phyloP scores from a whole-genome alignment of 2,888 invertebrate genomes.

The Nowickia ferox region DNA sequence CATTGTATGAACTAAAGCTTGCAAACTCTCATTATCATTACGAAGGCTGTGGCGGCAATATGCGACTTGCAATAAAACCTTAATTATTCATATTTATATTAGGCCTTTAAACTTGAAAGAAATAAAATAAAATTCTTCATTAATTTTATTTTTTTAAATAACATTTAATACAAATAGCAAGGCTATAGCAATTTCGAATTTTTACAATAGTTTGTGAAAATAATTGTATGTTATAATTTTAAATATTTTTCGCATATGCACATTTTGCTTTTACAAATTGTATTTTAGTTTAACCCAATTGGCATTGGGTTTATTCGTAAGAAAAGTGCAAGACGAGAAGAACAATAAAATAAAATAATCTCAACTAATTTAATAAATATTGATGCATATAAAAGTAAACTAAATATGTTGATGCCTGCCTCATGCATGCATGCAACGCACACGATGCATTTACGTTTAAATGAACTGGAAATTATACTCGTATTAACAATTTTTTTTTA shows the following conservation, averaged over 20 bases:
- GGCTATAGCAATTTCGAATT: background rate
- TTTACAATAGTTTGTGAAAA: constrained; percentile 1
- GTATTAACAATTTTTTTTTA: constrained; percentile 10
- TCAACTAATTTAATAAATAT: constrained; percentile 51
- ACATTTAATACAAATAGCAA: background rate
- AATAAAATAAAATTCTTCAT: too few species aligned
- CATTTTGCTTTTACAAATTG: constrained; percentile 32
- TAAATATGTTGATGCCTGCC: constrained; percentile 48
- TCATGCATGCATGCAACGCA: constrained; percentile 53
- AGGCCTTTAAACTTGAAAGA: too few species aligned
- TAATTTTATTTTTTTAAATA: too few species aligned
- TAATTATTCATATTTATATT: too few species aligned
- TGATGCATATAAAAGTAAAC: constrained; percentile 58
- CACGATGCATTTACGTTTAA: constrained; percentile 47
- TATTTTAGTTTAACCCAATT: constrained; percentile 67
- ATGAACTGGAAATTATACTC: constrained; percentile 59
- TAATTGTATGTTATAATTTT: constrained; percentile 11
- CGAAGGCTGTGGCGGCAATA: too few species aligned
- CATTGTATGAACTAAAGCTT: too few species aligned
- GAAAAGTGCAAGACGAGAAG: constrained; percentile 8
- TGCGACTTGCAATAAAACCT: too few species aligned
- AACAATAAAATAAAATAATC: constrained; percentile 14
- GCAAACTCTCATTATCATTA: too few species aligned
- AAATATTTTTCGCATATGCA: constrained; percentile 26
- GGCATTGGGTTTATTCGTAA: constrained; percentile 60